These are phyloP conservation scores for Acrobasis consociella DNA, from an alignment of 2,888 invertebrate species.

Conservation along the genomic window DNA sequence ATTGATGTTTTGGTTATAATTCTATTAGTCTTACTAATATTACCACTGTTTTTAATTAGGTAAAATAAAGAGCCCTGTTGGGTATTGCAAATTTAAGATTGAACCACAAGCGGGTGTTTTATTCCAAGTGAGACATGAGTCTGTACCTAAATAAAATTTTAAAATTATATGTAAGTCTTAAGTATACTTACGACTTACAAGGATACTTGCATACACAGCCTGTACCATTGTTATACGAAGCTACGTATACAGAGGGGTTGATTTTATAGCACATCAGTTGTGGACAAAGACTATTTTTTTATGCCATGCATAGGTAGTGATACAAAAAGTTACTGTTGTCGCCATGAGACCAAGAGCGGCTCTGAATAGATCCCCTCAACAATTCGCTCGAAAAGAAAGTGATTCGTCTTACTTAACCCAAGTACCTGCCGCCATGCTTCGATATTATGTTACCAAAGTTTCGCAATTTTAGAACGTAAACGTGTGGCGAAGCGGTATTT, in stretches of 20 bases:
- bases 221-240: too few species aligned
- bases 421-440: conserved; percentile 44
- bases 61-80: too few species aligned
- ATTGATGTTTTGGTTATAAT: too few species aligned
- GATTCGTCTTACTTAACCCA: conserved; percentile 62
- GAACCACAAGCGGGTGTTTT: too few species aligned
- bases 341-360: conserved; percentile 58
- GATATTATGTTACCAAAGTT: conserved; percentile 41
- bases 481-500: background rate
- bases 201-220: background rate
- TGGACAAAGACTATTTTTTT: conserved; percentile 42
- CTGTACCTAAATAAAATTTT: too few species aligned
- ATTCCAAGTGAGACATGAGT: too few species aligned
- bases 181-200: background rate
- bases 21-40: too few species aligned
- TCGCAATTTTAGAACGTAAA: conserved; percentile 47
- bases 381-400: conserved; percentile 62
- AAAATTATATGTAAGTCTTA: too few species aligned
- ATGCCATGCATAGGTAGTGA: conserved; percentile 34
- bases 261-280: conserved; percentile 25
- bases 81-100: too few species aligned
- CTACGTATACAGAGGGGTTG: too few species aligned
- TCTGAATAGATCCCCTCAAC: conserved; percentile 44
- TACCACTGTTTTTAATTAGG: too few species aligned
- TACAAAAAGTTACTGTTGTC: conserved; percentile 19